phyloP scores from a whole-genome alignment of 2,797 vertebrate species.

The Syndactyla subalaris region DNA sequence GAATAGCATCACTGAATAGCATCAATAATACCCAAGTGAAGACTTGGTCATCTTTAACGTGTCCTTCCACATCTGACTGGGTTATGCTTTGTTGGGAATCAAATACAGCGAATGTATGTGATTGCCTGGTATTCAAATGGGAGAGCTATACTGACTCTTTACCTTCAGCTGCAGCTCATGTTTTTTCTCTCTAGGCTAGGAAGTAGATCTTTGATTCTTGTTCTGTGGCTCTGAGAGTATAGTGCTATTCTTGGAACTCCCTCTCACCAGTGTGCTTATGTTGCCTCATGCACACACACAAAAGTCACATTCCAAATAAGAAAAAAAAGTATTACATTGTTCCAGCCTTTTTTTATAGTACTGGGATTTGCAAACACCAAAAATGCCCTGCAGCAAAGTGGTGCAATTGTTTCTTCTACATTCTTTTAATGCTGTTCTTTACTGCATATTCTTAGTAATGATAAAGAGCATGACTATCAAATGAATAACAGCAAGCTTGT shows the following conservation, averaged over 20 bases:
- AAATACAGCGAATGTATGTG: not conserved
- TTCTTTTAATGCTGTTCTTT: constrained; percentile 46
- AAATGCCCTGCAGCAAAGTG: constrained; percentile 20
- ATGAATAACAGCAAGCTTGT: constrained; percentile 24
- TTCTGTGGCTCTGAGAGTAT: not conserved
- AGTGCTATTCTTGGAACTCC: not conserved
- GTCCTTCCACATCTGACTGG: not conserved
- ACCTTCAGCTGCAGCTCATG: not conserved
- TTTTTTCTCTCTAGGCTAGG: not conserved
- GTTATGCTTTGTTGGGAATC: not conserved
- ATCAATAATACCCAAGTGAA: not conserved
- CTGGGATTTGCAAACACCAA: constrained; percentile 17
- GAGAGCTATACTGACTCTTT: not conserved
- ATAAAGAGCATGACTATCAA: constrained; percentile 57
- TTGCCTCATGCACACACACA: not conserved
- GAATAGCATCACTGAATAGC: not conserved
- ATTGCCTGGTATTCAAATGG: not conserved
- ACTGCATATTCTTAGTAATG: constrained; percentile 3
- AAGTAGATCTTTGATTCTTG: not conserved
- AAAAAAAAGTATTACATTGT: not conserved
- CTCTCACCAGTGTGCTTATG: not conserved
- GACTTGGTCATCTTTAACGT: not conserved
- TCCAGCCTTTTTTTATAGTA: not conserved
- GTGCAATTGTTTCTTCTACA: constrained; percentile 30
- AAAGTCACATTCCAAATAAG: not conserved